Evolutionary conservation across 1,140 invertebrate species (phyloP), one percentile per base, ranked within the genome.

Genomic region (Cherax destructor): DNA sequence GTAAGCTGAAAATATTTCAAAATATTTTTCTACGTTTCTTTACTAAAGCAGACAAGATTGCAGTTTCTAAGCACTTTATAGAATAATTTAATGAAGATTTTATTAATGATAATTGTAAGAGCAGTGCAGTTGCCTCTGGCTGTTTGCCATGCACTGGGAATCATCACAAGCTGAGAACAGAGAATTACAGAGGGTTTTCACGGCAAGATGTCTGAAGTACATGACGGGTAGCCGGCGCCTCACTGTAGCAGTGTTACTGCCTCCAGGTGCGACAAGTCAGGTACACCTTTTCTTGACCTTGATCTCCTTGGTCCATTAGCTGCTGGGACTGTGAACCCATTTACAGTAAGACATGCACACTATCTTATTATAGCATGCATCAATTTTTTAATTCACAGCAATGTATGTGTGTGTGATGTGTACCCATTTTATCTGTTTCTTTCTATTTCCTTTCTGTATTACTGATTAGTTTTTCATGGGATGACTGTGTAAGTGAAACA

Each of bases 231-330:
- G 77, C 13, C 7, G 59, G 30, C 13, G 56, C 59, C 65, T 77
- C 50, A 88, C 47, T 88, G 30, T 76, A 52, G 85, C 72, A 84
- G 24, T 13, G 61, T 30, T 56, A 92, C 18, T 13, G 79, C 88
- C 83, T 85, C 61, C 61, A 80, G 30, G 59, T 91, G 79, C n/a
- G 86, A 89, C 18, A 89, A 56, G 61, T 92, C 91, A 18, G 84
- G 86, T n/a, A 92, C 91, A 24, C 86, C 86, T 83, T 83, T 87
- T 59, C 91, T 81, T 11, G 91, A 92, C 30, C 91, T 78, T 76
- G 91, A 92, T 74, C 91, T 87, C 61, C 91, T 72, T 41, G 91
- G 77, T 47, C 79, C 85, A 61, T 47, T 83, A 49, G 80, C 86
- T 50, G 91, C 84, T 69, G 91, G 91, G 86, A 92, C 91, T 92